Conservation (phyloP, 2,797 vertebrate species). For the Hyperoplus immaculatus region DNA sequence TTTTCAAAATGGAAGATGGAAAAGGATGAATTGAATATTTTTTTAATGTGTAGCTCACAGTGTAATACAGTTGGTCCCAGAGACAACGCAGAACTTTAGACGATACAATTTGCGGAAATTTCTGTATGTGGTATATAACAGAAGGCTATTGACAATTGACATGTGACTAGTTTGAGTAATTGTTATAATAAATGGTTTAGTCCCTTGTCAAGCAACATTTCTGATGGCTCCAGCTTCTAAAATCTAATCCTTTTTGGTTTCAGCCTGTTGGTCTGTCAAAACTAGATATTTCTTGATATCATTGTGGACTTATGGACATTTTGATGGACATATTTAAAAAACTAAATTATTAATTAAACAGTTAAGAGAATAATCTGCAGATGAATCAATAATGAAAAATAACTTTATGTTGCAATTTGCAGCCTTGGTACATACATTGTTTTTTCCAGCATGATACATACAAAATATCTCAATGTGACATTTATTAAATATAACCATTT, state of each 20-base stretch:
- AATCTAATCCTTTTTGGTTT: background rate
- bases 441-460: background rate
- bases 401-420: background rate
- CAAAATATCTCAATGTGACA: too few species aligned
- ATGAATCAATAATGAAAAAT: background rate
- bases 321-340: background rate
- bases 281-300: background rate
- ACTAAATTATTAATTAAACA: background rate
- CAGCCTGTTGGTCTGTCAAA: background rate
- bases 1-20: background rate
- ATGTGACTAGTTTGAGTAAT: background rate
- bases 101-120: background rate
- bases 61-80: background rate
- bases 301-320: background rate
- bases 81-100: background rate
- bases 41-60: background rate
- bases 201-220: background rate
- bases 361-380: background rate
- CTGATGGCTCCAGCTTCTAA: background rate
- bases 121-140: background rate
- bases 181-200: too few species aligned
- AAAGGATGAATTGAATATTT: background rate
- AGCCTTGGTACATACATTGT: background rate
- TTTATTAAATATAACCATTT: background rate
- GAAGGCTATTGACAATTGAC: background rate